Conservation (phyloP, 2,113 vertebrate species). For the Upupa epops region DNA sequence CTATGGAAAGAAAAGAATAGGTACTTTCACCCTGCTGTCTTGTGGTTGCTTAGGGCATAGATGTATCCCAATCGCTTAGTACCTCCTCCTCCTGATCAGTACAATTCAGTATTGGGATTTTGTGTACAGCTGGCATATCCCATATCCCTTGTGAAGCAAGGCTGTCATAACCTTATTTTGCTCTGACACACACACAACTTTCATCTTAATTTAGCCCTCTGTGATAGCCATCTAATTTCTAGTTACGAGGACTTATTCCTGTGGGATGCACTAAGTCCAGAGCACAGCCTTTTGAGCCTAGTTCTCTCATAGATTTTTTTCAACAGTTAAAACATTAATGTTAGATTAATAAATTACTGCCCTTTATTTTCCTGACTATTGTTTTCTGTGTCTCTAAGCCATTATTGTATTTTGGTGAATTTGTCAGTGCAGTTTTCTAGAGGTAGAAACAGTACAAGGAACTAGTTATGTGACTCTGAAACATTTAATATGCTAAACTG, state of each 20-base stretch:
- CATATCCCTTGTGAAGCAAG: neutral
- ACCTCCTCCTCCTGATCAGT: neutral
- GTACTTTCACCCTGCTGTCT: neutral
- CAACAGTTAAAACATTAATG: neutral
- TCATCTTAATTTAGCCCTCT: neutral
- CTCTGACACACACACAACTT: neutral
- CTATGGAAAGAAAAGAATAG: neutral
- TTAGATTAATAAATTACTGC: neutral
- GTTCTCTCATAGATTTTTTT: neutral
- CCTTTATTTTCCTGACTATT: neutral
- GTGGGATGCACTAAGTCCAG: neutral
- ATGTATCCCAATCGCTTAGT: neutral
- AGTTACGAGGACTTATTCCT: neutral
- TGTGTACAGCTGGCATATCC: neutral
- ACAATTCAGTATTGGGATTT: neutral
- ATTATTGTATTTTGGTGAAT: neutral
- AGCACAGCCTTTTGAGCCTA: neutral
- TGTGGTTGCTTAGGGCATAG: neutral
- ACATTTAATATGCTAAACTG: neutral
- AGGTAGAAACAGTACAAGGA: neutral
- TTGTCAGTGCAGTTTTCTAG: neutral
- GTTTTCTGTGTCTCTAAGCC: neutral
- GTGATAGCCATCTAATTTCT: neutral
- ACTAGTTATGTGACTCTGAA: accelerated
- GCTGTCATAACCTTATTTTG: neutral